Conservation (phyloP, 2,888 invertebrate genomes). For the Leptodirus hochenwartii region DNA sequence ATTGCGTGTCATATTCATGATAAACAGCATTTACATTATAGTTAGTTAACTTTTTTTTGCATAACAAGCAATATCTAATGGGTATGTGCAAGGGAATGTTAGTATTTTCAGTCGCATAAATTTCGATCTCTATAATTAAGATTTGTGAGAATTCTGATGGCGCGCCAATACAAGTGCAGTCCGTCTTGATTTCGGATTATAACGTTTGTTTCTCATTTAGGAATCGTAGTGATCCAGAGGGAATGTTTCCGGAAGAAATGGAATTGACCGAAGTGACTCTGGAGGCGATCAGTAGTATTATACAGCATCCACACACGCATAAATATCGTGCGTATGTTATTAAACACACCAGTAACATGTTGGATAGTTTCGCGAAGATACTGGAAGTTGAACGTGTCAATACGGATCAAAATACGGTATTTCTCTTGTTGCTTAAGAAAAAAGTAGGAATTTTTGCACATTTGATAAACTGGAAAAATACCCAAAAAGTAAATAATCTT, state of each 20-base stretch:
- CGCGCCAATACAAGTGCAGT: too few species aligned
- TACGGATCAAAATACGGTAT: constrained; percentile 23
- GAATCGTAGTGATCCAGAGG: constrained; percentile 28
- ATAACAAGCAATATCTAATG: too few species aligned
- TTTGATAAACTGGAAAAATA: too few species aligned
- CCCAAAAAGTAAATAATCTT: too few species aligned
- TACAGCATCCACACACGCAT: constrained; percentile 41
- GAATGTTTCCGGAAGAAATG: constrained; percentile 34
- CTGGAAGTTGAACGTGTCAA: constrained; percentile 29
- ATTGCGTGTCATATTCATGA: too few species aligned
- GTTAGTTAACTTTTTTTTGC: too few species aligned
- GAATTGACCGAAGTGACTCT: constrained; percentile 40
- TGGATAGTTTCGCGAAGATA: constrained; percentile 36
- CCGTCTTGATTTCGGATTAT: neutral
- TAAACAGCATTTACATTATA: too few species aligned
- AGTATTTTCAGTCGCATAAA: too few species aligned
- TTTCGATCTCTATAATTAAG: too few species aligned
- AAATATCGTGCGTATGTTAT: constrained; percentile 32
- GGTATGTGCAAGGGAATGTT: too few species aligned
- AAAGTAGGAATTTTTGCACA: constrained; percentile 1
- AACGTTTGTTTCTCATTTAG: constrained; percentile 13
- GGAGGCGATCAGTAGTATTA: constrained; percentile 39
- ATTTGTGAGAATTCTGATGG: too few species aligned
- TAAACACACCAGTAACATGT: constrained; percentile 37
- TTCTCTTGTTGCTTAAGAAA: constrained; percentile 6